Percentiles rank a stretch among this genome's conserved stretches.
Conservation (phyloP, 2,113 vertebrate genomes). For the Riparia riparia region DNA sequence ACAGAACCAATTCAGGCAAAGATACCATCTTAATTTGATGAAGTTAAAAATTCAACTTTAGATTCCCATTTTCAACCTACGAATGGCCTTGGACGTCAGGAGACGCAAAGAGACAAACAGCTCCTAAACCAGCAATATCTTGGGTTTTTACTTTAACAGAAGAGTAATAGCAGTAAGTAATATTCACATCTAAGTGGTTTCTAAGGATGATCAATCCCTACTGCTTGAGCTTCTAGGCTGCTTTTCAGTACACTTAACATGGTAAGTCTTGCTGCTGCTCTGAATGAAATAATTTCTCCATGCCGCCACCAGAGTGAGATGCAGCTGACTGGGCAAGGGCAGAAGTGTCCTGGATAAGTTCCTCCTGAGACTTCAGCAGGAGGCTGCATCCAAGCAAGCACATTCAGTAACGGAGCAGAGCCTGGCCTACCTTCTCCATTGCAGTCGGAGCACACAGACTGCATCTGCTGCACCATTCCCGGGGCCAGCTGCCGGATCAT, state of each 20-base stretch:
- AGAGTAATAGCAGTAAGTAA: not conserved
- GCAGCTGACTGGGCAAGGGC: not conserved
- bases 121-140: not conserved
- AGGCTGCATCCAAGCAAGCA: not conserved
- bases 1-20: not conserved
- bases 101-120: not conserved
- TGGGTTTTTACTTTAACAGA: not conserved
- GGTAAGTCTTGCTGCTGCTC: not conserved
- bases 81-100: not conserved
- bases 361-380: not conserved
- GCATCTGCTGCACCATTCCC: constrained; percentile 99
- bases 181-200: not conserved
- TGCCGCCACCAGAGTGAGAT: not conserved
- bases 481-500: constrained; percentile 98
- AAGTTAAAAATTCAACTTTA: not conserved
- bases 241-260: not conserved
- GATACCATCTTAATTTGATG: not conserved
- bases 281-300: not conserved
- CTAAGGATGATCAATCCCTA: not conserved
- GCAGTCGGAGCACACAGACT: constrained; percentile 97
- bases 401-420: not conserved
- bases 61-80: not conserved
- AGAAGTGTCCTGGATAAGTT: not conserved
- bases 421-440: constrained; percentile 90
- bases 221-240: not conserved